These are phyloP conservation scores for Lordiphosa andalusiaca DNA, from an alignment of 2,888 invertebrate species.

Conservation along the genomic window DNA sequence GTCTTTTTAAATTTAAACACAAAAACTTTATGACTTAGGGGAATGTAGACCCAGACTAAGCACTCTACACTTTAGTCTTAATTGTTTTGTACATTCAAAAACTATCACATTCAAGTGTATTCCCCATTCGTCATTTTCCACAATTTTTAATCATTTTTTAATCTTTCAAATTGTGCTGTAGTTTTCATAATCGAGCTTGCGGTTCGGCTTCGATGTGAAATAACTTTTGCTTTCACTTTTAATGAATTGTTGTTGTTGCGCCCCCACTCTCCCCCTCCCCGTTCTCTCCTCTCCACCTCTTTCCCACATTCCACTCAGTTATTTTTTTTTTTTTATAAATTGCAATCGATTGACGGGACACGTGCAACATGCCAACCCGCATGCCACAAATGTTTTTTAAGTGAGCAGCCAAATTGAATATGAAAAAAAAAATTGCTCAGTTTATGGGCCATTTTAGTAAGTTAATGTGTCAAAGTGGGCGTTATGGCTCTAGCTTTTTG, in stretches of 20 bases:
- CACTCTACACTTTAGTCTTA: too few species aligned
- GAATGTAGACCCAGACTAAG: too few species aligned
- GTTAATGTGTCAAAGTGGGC: slow-evolving; percentile 48
- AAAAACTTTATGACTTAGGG: too few species aligned
- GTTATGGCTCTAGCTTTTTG: slow-evolving; percentile 8
- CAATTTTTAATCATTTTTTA: slow-evolving; percentile 41
- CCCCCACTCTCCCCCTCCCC: slow-evolving; percentile 7
- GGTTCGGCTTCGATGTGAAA: slow-evolving; percentile 60
- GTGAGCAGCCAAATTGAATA: slow-evolving; percentile 32
- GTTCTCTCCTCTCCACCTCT: not conserved
- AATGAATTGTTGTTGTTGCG: slow-evolving; percentile 51
- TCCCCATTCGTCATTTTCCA: slow-evolving; percentile 2
- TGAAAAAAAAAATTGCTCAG: slow-evolving; percentile 25
- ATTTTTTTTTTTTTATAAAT: slow-evolving; percentile 60
- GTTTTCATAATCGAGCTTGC: slow-evolving; percentile 67
- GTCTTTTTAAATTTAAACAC: too few species aligned
- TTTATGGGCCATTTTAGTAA: slow-evolving; percentile 36
- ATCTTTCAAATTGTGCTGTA: slow-evolving; percentile 46
- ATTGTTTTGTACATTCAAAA: not conserved
- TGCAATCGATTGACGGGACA: slow-evolving; percentile 57
- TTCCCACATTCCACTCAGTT: slow-evolving; percentile 9
- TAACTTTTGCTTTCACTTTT: slow-evolving; percentile 72
- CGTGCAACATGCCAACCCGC: slow-evolving; percentile 69
- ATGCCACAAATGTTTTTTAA: slow-evolving; percentile 57
- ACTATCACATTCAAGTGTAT: slow-evolving; percentile 18